These are phyloP conservation scores for Coluber constrictor DNA, from an alignment of 2,797 vertebrate species.

Conservation along the genomic window DNA sequence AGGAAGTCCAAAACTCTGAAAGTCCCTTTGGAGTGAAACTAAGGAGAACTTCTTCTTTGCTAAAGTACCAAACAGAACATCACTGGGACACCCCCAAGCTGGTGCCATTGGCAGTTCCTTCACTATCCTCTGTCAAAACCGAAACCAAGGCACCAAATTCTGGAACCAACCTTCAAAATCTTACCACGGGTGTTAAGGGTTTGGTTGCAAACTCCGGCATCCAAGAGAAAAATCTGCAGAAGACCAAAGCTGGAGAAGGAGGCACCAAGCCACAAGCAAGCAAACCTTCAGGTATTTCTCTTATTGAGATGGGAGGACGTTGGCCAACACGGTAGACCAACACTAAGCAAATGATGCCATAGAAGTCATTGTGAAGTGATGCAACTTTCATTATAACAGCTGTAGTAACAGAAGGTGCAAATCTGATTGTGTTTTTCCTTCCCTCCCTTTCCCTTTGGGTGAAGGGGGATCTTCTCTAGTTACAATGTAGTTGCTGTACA, in stretches of 20 bases:
- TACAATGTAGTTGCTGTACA: background rate
- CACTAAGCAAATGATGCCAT: background rate
- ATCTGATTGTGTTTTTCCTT: background rate
- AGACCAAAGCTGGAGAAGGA: constrained; percentile 52
- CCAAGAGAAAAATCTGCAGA: constrained; percentile 55
- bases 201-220: constrained; percentile 63
- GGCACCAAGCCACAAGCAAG: constrained; percentile 40
- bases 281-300: constrained; percentile 61
- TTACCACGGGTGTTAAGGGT: constrained; percentile 50
- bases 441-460: background rate
- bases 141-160: constrained; percentile 3
- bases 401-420: background rate
- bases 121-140: constrained; percentile 25
- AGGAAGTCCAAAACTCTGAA: constrained; percentile 61
- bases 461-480: background rate
- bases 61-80: constrained; percentile 72
- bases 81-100: constrained; percentile 31
- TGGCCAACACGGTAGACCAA: background rate
- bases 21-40: constrained; percentile 82
- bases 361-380: background rate
- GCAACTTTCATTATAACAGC: background rate
- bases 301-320: background rate
- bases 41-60: constrained; percentile 76
- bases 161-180: constrained; percentile 23
- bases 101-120: background rate